A percentile compares a stretch with the other conserved stretches of the same genome.
These are phyloP conservation scores for Balanococcus diminutus DNA, from an alignment of 2,888 invertebrate genomes.

Conservation along the genomic window DNA sequence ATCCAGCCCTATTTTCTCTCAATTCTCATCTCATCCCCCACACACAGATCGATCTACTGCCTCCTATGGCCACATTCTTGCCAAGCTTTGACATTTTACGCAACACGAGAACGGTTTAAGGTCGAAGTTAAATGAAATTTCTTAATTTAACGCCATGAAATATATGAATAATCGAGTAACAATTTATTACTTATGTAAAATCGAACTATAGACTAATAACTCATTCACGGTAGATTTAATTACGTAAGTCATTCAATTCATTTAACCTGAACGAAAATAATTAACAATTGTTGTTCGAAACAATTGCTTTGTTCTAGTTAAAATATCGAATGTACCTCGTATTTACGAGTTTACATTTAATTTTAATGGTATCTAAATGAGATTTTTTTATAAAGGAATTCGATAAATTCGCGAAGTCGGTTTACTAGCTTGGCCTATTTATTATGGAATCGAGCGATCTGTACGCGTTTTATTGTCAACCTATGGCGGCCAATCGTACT, in stretches of 20 bases:
- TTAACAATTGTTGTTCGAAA: constrained; percentile 45
- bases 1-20: background rate
- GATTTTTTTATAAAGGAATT: constrained; percentile 15
- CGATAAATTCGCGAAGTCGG: constrained; percentile 32
- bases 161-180: constrained; percentile 45
- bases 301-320: constrained; percentile 45
- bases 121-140: constrained; percentile 39
- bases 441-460: background rate
- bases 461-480: background rate
- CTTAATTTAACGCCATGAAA: constrained; percentile 42
- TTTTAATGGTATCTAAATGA: constrained; percentile 37
- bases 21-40: background rate
- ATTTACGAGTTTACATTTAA: constrained; percentile 31
- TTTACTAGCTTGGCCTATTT: constrained; percentile 26
- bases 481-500: too few species aligned
- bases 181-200: constrained; percentile 29
- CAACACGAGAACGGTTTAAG: constrained; percentile 14
- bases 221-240: constrained; percentile 48
- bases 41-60: background rate
- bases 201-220: constrained; percentile 47
- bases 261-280: constrained; percentile 51
- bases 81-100: background rate
- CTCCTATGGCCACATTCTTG: background rate
- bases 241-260: constrained; percentile 47
- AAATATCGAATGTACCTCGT: constrained; percentile 36